These are phyloP conservation scores for Folsomia candida DNA, from an alignment of 2,888 invertebrate genomes.

Conservation along the genomic window DNA sequence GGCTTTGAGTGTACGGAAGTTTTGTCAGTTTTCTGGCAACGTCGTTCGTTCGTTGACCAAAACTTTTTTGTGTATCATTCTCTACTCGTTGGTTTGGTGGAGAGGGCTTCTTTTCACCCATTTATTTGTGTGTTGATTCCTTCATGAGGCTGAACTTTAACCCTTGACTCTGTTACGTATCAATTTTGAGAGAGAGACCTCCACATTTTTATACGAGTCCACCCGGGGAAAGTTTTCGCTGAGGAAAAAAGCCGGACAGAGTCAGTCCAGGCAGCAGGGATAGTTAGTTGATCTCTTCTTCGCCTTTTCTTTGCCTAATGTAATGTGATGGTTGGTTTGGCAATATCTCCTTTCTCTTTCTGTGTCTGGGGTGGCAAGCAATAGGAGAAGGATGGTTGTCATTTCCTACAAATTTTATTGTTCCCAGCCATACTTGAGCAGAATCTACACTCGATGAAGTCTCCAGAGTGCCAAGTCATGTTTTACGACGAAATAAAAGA, in stretches of 20 bases:
- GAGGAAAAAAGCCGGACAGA: too few species aligned
- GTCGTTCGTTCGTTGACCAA: too few species aligned
- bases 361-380: not conserved
- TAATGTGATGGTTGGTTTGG: not conserved
- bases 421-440: constrained; percentile 17
- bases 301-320: not conserved
- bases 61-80: not conserved
- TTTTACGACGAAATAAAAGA: constrained; percentile 41
- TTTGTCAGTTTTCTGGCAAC: not conserved
- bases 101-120: not conserved
- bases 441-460: constrained; percentile 22
- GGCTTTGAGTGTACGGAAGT: not conserved
- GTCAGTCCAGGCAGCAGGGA: too few species aligned
- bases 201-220: not conserved
- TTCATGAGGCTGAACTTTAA: not conserved
- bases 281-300: constrained; percentile 5
- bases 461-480: constrained; percentile 42
- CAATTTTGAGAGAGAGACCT: not conserved
- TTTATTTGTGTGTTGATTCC: not conserved
- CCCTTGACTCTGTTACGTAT: not conserved
- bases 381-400: constrained; percentile 17
- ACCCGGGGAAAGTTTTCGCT: not conserved
- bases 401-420: constrained; percentile 41
- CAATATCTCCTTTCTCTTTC: not conserved
- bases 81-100: not conserved